Evolutionary conservation across 2,797 vertebrate species (phyloP), one percentile per base, ranked within the genome.

Genomic region (Aeoliscus strigatus): DNA sequence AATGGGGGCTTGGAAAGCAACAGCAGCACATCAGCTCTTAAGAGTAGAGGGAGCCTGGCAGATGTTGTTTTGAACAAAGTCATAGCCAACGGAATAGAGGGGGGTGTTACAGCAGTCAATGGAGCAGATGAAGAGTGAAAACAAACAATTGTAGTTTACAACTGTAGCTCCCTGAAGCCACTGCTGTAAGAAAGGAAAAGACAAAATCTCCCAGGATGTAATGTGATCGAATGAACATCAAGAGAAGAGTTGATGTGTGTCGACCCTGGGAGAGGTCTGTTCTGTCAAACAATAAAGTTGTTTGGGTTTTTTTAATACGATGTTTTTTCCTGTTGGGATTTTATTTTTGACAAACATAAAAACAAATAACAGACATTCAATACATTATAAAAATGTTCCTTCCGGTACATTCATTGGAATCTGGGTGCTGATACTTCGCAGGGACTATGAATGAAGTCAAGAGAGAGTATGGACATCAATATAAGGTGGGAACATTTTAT

Each of bases 31-130:
- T 15, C 61, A 4, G 53, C 21, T 18, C 52, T 69, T 4, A 73
- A 66, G 27, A 77, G 61, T 39, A 73, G 71, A 32, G 54, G 68
- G n/a, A 65, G 61, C 28, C 79, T 74, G 66, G 79, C 78, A 17
- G 79, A 79, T 57, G 38, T 81, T 21, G 65, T 73, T 41, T 78
- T 79, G 18, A 84, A 82, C 31, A 15, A 46, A 2, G 3, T 14
- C 4, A 9, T 40, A 23, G 34, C 42, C 35, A 70, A 59, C 2
- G 58, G 51, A 40, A 32, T 31, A 51, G 50, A 14, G 46, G 16
- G 16, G 17, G 68, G 54, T 38, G 21, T 21, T 27, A 21, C 31
- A 27, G 41, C 16, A 2, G 59, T 63, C 33, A 81, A 70, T 14
- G 57, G 54, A 43, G 24, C 12, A 15, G 43, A 48, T 33, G 50